phyloP scores from a whole-genome alignment of 2,797 vertebrate species.

The Discoglossus pictus region DNA sequence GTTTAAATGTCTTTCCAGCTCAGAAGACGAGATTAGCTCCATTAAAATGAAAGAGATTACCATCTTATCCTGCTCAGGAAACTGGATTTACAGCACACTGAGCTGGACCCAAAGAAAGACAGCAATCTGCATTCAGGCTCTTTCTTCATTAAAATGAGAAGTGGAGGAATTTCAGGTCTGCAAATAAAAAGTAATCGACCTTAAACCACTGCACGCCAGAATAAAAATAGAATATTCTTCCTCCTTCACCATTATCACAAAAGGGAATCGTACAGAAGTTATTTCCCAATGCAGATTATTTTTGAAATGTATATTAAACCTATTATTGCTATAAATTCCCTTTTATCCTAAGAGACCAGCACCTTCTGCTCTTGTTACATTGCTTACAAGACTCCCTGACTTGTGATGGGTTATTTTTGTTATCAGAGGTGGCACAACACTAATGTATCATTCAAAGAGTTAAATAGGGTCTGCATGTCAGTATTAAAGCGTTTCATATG shows the following conservation, averaged over 20 bases:
- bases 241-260: not conserved
- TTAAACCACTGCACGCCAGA: constrained; percentile 6
- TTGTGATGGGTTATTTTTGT: constrained; percentile 3
- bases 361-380: not conserved
- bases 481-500: constrained; percentile 76
- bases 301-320: constrained; percentile 2
- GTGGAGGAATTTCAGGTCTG: constrained; percentile 4
- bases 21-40: constrained; percentile 30
- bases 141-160: constrained; percentile 24
- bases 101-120: constrained; percentile 21
- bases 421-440: not conserved
- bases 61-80: constrained; percentile 27
- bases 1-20: constrained; percentile 25
- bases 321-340: not conserved
- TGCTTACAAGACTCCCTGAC: no score
- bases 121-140: constrained; percentile 20
- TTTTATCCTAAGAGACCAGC: not conserved
- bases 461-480: constrained; percentile 69
- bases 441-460: constrained; percentile 18
- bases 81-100: constrained; percentile 30
- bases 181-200: constrained; percentile 22
- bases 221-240: constrained; percentile 17
- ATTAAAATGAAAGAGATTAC: constrained; percentile 36
- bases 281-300: constrained; percentile 5
- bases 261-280: constrained; percentile 5